phyloP scores from a whole-genome alignment of 2,888 invertebrate genomes.

The Drosophila borborema region DNA sequence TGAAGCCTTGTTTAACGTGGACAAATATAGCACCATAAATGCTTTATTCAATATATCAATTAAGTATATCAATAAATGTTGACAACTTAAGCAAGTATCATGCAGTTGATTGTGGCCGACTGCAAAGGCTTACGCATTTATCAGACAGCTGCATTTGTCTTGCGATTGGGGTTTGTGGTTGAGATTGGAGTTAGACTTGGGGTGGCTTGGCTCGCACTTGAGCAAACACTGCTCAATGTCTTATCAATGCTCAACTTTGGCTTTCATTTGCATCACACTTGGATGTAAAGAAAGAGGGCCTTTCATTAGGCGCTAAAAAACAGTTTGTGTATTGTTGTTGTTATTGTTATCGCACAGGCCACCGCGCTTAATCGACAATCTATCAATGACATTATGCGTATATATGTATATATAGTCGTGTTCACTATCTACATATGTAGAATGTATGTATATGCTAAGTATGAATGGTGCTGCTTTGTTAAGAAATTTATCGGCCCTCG shows the following conservation, averaged over 20 bases:
- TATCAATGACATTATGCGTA: slow-evolving; percentile 53
- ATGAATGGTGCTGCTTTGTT: slow-evolving; percentile 71
- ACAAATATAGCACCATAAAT: no score
- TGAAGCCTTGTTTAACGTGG: no score
- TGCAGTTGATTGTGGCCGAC: neutral
- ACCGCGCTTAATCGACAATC: slow-evolving; percentile 40
- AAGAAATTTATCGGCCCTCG: slow-evolving; percentile 40
- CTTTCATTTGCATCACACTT: slow-evolving; percentile 64
- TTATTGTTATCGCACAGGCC: slow-evolving; percentile 29
- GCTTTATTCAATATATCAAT: no score
- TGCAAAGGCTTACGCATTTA: slow-evolving; percentile 15
- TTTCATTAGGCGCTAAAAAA: slow-evolving; percentile 54
- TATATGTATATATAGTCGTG: neutral
- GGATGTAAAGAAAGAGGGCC: slow-evolving; percentile 60
- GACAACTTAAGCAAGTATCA: neutral
- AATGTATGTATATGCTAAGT: slow-evolving; percentile 14
- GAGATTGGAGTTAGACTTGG: neutral
- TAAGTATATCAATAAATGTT: neutral
- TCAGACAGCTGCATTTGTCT: slow-evolving; percentile 60
- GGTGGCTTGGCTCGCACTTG: slow-evolving; percentile 46
- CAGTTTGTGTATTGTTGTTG: neutral
- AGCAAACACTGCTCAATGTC: slow-evolving; percentile 50
- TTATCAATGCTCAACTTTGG: slow-evolving; percentile 70
- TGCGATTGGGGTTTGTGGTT: neutral
- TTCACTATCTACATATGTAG: neutral